Base-by-base conservation (phyloP, 2,113 vertebrate genomes). In the Amblyornis subalaris region DNA sequence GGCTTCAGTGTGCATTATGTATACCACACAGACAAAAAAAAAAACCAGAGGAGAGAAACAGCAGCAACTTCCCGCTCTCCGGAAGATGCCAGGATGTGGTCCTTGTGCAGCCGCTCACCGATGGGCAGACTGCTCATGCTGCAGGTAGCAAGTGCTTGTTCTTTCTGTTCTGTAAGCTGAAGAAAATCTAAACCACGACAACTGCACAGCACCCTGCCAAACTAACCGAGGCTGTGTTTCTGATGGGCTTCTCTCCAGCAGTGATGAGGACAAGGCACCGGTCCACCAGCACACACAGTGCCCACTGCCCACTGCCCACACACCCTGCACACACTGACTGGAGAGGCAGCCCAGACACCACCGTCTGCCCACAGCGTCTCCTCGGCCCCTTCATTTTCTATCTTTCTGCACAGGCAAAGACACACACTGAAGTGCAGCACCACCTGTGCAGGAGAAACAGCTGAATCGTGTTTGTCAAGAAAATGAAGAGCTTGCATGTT, bases 321-420 rank as follows among this genome's bases (percentile, higher is more conserved):
- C 26, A 16, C 7, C 50, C 69, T 12, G 20, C 40, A 5, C 5
- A 0, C 35, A 51, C 53, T 7, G 65, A 55, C 48, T 7, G 7
- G 23, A 48, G 47, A 31, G 64, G 44, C 31, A 15, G 45, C 31
- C 51, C 3, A 57, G 70, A 12, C 47, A 29, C 70, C 13, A 13
- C 42, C 4, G 8, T 1, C 45, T 18, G 35, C 45, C 70, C 9
- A 1, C 6, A 0, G 14, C 4, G 0, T 7, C 57, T 40, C 67
- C 85, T 17, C 29, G 14, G 13, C 36, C 75, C 54, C 87, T 72
- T 23, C 7, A 65, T 79, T 77, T 77, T 70, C 50, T 33, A 2
- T 5, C 55, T n/a, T 50, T 77, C 79, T 67, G 29, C 79, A 61
- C 9, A 82, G 76, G 60, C 51, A 85, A 50, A 80, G 89, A 25